A percentile compares a stretch with the other conserved stretches of the same genome.
These are phyloP conservation scores for Phymastichus coffea DNA, from an alignment of 1,140 invertebrate species.

Conservation along the genomic window DNA sequence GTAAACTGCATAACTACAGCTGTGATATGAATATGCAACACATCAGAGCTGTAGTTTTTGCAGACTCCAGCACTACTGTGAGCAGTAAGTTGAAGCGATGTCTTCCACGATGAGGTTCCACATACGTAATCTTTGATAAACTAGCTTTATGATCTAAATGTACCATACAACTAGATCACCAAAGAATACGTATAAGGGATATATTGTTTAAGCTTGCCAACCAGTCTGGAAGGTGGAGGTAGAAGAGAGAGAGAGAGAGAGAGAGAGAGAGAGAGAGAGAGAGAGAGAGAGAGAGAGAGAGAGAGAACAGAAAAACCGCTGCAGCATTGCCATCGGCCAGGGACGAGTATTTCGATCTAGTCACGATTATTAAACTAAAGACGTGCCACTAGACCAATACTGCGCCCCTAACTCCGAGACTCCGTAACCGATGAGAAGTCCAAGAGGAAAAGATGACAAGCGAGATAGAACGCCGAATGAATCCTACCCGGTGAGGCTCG, in stretches of 20 bases:
- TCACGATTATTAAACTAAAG: slow-evolving; percentile 46
- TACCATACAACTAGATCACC: slow-evolving; percentile 65
- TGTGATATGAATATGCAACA: slow-evolving; percentile 59
- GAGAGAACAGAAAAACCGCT: too few relatives aligned
- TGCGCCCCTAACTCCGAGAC: slow-evolving; percentile 36
- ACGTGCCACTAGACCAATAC: slow-evolving; percentile 50
- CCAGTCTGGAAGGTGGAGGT: too few relatives aligned
- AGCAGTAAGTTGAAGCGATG: slow-evolving; percentile 8
- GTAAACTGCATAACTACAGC: slow-evolving; percentile 58
- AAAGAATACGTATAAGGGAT: slow-evolving; percentile 57
- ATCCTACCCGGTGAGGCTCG: slow-evolving; percentile 50
- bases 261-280: too few relatives aligned
- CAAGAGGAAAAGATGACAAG: slow-evolving; percentile 31
- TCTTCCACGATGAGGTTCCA: slow-evolving; percentile 35
- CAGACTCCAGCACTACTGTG: slow-evolving; percentile 32
- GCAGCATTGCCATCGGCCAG: too few relatives aligned
- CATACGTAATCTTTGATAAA: slow-evolving; percentile 58
- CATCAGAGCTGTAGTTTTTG: slow-evolving; percentile 59
- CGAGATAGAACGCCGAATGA: too few relatives aligned
- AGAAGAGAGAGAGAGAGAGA: too few relatives aligned
- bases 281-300: too few relatives aligned
- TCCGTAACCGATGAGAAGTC: background rate
- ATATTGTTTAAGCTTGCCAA: too few relatives aligned
- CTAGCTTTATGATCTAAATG: slow-evolving; percentile 63
- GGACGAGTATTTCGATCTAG: slow-evolving; percentile 59